phyloP scores from a whole-genome alignment of 2,113 vertebrate species.

The Dipodomys stephensi region DNA sequence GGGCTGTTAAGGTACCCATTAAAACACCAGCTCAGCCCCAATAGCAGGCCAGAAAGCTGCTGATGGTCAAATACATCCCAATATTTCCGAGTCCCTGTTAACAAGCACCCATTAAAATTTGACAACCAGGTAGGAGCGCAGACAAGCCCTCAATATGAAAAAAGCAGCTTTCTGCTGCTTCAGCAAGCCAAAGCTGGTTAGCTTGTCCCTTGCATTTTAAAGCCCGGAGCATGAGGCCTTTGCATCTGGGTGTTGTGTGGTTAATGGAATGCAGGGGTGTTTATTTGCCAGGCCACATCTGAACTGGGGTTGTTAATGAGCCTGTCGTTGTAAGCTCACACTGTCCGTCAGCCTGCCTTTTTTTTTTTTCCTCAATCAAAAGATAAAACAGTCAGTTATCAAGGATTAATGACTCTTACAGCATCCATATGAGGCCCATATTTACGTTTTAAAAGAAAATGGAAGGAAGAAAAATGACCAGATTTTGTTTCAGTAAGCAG shows the following conservation, averaged over 20 bases:
- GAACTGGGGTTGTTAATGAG: conserved; percentile 75
- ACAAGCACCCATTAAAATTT: conserved; percentile 84
- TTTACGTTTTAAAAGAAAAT: conserved; percentile 81
- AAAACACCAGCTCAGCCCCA: conserved; percentile 74
- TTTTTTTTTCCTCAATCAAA: conserved; percentile 59
- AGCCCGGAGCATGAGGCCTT: conserved; percentile 44
- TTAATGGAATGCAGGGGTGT: conserved; percentile 57
- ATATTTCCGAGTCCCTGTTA: conserved; percentile 80
- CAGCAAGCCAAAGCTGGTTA: conserved; percentile 69
- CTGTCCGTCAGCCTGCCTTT: conserved; percentile 24
- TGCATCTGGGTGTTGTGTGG: neutral
- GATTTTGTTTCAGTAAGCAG: conserved; percentile 88
- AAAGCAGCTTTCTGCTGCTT: conserved; percentile 65
- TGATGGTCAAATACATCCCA: conserved; percentile 84
- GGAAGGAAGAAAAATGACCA: conserved; percentile 84
- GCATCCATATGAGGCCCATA: conserved; percentile 73
- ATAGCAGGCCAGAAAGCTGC: conserved; percentile 76
- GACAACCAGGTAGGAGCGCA: conserved; percentile 74
- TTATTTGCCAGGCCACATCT: conserved; percentile 71
- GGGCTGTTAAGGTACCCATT: conserved; percentile 75
- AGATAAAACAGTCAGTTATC: conserved; percentile 77
- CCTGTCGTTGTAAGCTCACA: conserved; percentile 19
- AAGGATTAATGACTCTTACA: conserved; percentile 81
- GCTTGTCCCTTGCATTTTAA: conserved; percentile 72
- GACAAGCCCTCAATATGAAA: conserved; percentile 60